Conservation (phyloP, 2,797 vertebrate genomes). For the Sus cebifrons region DNA sequence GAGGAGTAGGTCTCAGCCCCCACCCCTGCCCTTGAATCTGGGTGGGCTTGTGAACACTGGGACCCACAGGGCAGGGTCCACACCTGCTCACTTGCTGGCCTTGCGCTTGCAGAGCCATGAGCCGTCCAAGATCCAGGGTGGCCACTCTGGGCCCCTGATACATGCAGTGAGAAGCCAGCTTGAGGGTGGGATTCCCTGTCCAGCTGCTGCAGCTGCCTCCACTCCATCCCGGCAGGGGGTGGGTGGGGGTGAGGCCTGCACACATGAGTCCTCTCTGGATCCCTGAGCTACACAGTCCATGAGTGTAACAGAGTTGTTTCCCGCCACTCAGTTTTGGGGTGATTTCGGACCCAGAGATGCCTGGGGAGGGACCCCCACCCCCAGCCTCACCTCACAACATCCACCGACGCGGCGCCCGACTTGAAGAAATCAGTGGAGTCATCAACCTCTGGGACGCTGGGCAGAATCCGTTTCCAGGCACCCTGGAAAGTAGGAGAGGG, state of each 20-base stretch:
- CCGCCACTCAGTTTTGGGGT: background rate
- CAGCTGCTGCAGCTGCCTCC: background rate
- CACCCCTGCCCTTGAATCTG: background rate
- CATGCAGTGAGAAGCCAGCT: background rate
- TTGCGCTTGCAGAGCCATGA: accelerated
- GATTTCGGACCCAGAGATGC: background rate
- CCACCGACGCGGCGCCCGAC: conserved; percentile 95
- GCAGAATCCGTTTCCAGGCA: conserved; percentile 94
- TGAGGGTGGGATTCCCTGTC: background rate
- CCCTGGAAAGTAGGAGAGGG: conserved; percentile 85
- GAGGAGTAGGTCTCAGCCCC: background rate
- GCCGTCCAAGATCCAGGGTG: background rate
- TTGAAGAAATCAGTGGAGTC: conserved; percentile 96
- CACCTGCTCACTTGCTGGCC: background rate
- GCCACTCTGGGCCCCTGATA: background rate
- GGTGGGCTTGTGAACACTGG: background rate
- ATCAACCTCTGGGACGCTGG: conserved; percentile 91
- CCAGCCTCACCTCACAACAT: conserved; percentile 93
- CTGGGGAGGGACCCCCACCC: too few relatives aligned
- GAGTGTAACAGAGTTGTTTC: background rate
- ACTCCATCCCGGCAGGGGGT: too few relatives aligned
- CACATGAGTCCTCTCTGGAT: background rate
- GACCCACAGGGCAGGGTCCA: background rate
- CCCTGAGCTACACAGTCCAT: background rate
- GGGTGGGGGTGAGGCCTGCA: background rate